phyloP scores from a whole-genome alignment of 53 echinoderm and acorn worm genomes.

The Temnopleurus reevesii region DNA sequence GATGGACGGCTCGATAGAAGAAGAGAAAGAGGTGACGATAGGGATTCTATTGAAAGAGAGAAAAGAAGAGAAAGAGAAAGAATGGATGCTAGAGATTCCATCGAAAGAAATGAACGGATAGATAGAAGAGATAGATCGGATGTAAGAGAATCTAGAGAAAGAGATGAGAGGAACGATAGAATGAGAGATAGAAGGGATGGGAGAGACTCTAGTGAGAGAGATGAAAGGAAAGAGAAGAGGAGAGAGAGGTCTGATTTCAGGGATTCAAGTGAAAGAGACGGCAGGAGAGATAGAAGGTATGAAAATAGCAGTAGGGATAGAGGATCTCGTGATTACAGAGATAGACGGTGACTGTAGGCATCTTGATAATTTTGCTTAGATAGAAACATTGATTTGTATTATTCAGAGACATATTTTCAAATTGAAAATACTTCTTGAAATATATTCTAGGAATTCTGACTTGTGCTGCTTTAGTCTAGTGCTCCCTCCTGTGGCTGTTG shows the following conservation, averaged over 20 bases:
- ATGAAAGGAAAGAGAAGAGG: neutral
- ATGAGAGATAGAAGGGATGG: neutral
- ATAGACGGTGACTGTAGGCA: neutral
- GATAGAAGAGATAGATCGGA: neutral
- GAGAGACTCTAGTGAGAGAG: neutral
- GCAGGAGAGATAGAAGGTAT: constrained; percentile 5
- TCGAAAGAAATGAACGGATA: neutral
- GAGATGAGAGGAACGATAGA: constrained; percentile 20
- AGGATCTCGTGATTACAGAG: neutral
- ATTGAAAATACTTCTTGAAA: neutral
- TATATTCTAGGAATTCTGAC: neutral
- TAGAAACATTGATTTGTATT: neutral
- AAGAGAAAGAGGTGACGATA: neutral
- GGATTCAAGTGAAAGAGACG: neutral
- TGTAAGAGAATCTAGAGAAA: neutral
- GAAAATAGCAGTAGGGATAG: constrained; percentile 36
- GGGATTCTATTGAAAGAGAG: neutral
- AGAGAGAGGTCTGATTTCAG: neutral
- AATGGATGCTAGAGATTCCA: neutral
- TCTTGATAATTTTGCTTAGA: neutral
- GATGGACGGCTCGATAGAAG: neutral
- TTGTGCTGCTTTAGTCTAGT: neutral
- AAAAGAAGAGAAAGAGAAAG: constrained; percentile 14
- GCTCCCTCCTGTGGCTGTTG: neutral
- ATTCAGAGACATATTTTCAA: neutral